These are phyloP conservation scores for Lepus timidus DNA, from an alignment of 2,113 vertebrate genomes.

Conservation along the genomic window DNA sequence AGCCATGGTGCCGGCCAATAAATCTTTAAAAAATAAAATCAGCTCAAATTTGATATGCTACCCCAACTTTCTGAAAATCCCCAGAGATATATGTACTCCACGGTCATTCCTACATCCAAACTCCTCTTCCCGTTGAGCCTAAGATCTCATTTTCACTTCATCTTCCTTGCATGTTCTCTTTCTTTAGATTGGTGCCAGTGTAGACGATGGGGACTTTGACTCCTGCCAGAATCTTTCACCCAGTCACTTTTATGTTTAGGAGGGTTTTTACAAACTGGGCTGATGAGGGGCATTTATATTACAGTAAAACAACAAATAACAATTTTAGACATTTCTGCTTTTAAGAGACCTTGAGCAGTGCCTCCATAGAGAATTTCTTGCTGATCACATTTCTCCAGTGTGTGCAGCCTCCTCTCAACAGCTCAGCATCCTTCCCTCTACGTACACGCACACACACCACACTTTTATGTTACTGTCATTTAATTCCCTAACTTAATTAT, in stretches of 20 bases:
- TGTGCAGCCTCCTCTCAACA: background rate
- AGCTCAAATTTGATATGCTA: background rate
- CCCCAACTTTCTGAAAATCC: background rate
- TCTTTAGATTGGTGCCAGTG: background rate
- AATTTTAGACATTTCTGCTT: background rate
- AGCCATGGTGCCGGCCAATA: too few species aligned
- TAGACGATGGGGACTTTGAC: background rate
- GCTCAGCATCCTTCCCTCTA: background rate
- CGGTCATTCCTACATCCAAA: background rate
- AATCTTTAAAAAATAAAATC: background rate
- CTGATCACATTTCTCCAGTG: background rate
- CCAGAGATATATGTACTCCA: background rate
- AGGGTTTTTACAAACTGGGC: slow-evolving; percentile 24
- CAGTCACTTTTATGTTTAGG: background rate
- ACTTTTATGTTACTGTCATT: background rate
- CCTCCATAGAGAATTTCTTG: background rate
- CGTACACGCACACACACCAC: background rate
- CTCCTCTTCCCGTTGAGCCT: background rate
- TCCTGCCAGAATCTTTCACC: slow-evolving; percentile 15
- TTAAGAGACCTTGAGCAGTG: background rate
- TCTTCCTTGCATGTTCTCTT: background rate
- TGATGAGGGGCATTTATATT: background rate
- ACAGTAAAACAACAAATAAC: slow-evolving; percentile 35
- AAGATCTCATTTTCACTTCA: background rate
- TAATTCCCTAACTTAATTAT: slow-evolving; percentile 61